Base-by-base conservation (phyloP, 2,888 invertebrate species). In the Drosophila monieri region DNA sequence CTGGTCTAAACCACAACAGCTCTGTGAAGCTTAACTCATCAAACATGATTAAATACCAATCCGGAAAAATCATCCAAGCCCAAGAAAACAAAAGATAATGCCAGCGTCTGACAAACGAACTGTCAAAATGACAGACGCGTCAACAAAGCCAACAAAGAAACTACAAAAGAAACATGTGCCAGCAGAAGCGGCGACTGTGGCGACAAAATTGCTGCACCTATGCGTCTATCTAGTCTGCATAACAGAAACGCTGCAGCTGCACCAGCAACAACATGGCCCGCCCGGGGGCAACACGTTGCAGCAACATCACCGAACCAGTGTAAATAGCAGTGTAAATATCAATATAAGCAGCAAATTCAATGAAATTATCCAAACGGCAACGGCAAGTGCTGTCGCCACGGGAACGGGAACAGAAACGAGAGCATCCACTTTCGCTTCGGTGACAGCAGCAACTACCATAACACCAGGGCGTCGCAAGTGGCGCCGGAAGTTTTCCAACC, bases 321-420 rank as follows among this genome's bases (percentile, higher is more conserved):
- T 88, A 85, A 88, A 81, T 85, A 88, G 86, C 74, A 88, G 79
- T 84, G 85, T 85, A 80, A 88, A 85, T 88, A 86, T 84, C 77
- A 86, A 78, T 74, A 68, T 81, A 75, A 80, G 76, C 74, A 85
- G 71, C 56, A 83, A 78, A 77, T 77, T 78, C 74, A 87, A 83
- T 79, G 81, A 88, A 81, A 88, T 88, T 81, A 88, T 89, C 71
- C 85, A 83, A 78, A 80, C 64, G 57, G 74, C 74, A 30, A 70
- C 62, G 48, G 77, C 75, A 12, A 37, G 61, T 18, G 74, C 74
- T 30, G 47, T 56, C 4, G 78, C 80, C 48, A 25, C 53, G 6
- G 59, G 41, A 23, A 32, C 56, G 43, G 21, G 62, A 53, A 27
- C 67, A 48, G 64, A n/a, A n/a, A n/a, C n/a, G n/a, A n/a, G 64